Conservation (phyloP, 2,113 vertebrate species). For the Alexandromys fortis region DNA sequence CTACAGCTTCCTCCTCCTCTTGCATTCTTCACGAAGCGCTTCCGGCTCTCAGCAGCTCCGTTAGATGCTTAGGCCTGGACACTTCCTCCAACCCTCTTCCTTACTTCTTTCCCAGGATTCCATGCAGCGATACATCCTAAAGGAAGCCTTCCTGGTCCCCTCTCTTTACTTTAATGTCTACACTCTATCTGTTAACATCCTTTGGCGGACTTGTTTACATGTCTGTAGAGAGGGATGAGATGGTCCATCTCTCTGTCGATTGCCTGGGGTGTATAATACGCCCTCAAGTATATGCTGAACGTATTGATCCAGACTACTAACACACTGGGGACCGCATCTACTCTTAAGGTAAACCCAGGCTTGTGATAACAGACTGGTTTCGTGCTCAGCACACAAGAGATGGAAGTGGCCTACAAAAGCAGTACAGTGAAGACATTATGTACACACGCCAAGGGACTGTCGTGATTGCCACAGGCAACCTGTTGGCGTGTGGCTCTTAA, state of each 20-base stretch:
- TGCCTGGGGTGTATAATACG: neutral
- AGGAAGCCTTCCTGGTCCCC: neutral
- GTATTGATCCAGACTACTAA: neutral
- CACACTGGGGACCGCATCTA: neutral
- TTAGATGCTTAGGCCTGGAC: neutral
- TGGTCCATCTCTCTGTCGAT: neutral
- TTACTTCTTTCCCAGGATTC: neutral
- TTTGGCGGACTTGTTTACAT: neutral
- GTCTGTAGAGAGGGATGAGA: neutral
- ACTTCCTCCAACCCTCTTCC: neutral
- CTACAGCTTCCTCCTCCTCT: neutral
- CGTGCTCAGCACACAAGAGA: neutral
- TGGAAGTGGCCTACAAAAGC: neutral
- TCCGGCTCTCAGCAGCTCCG: neutral
- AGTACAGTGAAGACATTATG: rapidly evolving
- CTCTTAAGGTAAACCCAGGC: neutral
- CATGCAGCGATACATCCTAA: neutral
- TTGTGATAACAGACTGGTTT: neutral
- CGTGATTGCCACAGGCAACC: neutral
- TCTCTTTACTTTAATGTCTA: neutral
- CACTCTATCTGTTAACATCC: neutral
- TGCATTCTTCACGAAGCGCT: neutral
- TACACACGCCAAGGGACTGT: neutral
- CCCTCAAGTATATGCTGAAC: neutral
- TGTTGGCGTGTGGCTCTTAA: neutral